Percentiles rank a stretch among this genome's conserved stretches.
phyloP scores from a whole-genome alignment of 2,113 vertebrate genomes.

The Cygnus buccinator region DNA sequence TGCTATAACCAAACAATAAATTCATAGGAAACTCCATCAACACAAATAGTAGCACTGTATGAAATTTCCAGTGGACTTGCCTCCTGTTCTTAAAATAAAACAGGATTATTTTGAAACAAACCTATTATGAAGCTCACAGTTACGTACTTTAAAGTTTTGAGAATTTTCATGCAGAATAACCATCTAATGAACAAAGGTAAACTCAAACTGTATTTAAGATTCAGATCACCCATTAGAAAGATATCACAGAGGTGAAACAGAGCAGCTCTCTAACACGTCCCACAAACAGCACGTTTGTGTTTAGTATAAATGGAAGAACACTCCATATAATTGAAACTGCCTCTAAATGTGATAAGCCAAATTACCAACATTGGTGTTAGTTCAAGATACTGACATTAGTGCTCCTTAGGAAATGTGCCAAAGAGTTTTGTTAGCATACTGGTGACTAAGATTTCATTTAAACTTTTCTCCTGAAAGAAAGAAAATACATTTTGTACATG shows the following conservation, averaged over 20 bases:
- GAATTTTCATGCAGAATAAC: not conserved
- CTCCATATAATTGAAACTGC: slow-evolving; percentile 33
- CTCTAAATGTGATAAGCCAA: slow-evolving; percentile 34
- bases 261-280: not conserved
- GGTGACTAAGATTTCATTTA: not conserved
- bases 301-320: slow-evolving; percentile 19
- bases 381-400: not conserved
- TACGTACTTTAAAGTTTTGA: not conserved
- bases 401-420: not conserved
- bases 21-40: not conserved
- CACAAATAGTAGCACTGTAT: not conserved
- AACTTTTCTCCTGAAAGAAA: slow-evolving; percentile 2
- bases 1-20: not conserved
- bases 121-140: not conserved
- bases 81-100: not conserved
- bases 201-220: not conserved
- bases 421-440: not conserved
- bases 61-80: not conserved
- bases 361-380: slow-evolving; percentile 26
- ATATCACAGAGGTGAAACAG: not conserved
- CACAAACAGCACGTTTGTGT: not conserved
- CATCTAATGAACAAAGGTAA: not conserved
- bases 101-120: not conserved
- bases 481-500: not conserved
- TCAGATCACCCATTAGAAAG: not conserved